These are phyloP conservation scores for Palaemon carinicauda DNA, from an alignment of 1,140 invertebrate genomes.

Conservation along the genomic window DNA sequence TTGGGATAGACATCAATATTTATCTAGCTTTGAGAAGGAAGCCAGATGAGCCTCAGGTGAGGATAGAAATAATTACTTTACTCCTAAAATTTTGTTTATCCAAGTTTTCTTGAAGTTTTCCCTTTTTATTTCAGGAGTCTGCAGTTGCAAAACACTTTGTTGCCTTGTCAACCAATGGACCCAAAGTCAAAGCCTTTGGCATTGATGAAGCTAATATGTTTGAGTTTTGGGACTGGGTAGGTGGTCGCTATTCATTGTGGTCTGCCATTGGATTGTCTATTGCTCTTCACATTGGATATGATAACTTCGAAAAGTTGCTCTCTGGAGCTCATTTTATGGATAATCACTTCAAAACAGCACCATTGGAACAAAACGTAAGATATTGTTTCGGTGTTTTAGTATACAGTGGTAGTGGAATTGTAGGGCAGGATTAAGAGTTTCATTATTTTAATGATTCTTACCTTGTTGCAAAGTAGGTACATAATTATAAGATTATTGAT, in stretches of 20 bases:
- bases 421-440: no score
- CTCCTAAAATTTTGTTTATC: no score
- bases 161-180: constrained; percentile 93
- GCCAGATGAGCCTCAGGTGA: no score
- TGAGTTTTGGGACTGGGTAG: constrained; percentile 99
- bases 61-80: no score
- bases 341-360: constrained; percentile 88
- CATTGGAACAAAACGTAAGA: constrained; percentile 93
- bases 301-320: constrained; percentile 93
- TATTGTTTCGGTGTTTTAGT: no score
- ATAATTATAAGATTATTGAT: no score
- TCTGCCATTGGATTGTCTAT: constrained; percentile 88
- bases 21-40: no score
- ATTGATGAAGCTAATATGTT: constrained; percentile 99
- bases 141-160: constrained; percentile 97
- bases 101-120: constrained; percentile 37
- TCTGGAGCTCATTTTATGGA: constrained; percentile 86
- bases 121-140: constrained; percentile 70
- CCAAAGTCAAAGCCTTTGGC: constrained; percentile 95
- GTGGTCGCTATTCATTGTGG: constrained; percentile 76
- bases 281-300: constrained; percentile 90
- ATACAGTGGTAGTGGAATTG: no score
- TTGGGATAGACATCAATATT: no score
- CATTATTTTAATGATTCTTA: no score
- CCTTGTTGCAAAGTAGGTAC: no score